Base-by-base conservation (phyloP, 2,797 vertebrate genomes). In the Acipenser ruthenus region DNA sequence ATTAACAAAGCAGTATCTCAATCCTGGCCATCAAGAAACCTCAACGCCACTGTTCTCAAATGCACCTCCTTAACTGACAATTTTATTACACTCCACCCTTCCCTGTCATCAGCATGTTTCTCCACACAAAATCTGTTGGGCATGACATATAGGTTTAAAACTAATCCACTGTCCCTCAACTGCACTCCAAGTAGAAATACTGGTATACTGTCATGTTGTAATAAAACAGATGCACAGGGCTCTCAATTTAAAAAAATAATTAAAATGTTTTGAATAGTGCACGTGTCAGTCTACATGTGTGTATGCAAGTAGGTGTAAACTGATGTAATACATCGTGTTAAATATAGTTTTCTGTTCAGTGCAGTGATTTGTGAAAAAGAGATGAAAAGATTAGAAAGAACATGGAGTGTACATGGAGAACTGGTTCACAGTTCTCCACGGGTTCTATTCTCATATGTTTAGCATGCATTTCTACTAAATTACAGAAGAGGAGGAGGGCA, bases 61-160 rank as follows among this genome's bases (percentile, higher is more conserved):
- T 66, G 63, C 55, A 60, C 4, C 10, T 70, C 37, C 6, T 8
- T 15, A 52, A 61, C 55, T 58, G 55, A 58, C 55, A 58, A 58
- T 13, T 63, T 64, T 58, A 71, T 62, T 49, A 49, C 59, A 62
- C 63, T 23, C 65, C 58, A 53, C 10, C 58, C 23, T 47, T 56
- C 12, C 60, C 47, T 48, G 49, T 6, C 48, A 60, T 37, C 8
- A 55, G 65, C 52, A 55, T 47, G 7, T 52, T 13, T 64, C 62
- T 10, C 11, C 12, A 6, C 50, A 8, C 23, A 67, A 60, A 37
- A 23, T 62, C 50, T 51, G 9, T 60, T 61, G 1, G n/a, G 58
- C 15, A 7, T 47, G 10, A 61, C 8, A 62, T 4, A 37, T 37
- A 37, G 23, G 23, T 37, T 37, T 37, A 37, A 37, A n/a, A 11